Evolutionary conservation across 1,140 invertebrate species (phyloP).

Genomic region (Saccostrea cuccullata): DNA sequence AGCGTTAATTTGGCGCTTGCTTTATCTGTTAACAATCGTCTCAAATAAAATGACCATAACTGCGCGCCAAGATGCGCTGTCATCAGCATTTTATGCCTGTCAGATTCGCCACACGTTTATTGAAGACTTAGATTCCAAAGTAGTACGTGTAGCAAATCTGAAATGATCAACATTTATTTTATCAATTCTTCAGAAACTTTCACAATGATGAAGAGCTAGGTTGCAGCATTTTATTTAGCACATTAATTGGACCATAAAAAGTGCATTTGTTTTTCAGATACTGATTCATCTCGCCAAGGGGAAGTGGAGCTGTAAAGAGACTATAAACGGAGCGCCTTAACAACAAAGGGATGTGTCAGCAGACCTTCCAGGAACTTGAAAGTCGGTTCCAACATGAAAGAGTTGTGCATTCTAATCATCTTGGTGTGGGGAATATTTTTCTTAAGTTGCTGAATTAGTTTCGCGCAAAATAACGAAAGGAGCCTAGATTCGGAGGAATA

Average conservation of each 20-base stretch:
- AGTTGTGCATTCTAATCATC: background rate
- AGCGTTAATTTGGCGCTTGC: background rate
- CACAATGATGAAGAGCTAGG: background rate
- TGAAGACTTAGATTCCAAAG: background rate
- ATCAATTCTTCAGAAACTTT: background rate
- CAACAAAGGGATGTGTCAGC: constrained; percentile 25
- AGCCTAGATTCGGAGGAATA: too few species aligned
- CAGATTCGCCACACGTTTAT: constrained; percentile 18
- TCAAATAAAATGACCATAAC: constrained; percentile 32
- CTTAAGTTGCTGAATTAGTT: background rate
- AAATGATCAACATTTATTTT: background rate
- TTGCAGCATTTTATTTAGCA: background rate
- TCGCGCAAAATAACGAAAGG: too few species aligned
- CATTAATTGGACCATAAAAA: constrained; percentile 31
- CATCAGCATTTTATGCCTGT: constrained; percentile 10
- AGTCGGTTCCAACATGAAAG: background rate
- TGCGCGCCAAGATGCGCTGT: background rate
- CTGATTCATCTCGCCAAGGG: constrained; percentile 17
- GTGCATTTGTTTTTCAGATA: constrained; percentile 26
- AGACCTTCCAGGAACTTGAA: background rate
- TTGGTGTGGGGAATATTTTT: background rate
- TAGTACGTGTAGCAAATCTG: background rate
- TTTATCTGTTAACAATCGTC: constrained; percentile 7
- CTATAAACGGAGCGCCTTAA: constrained; percentile 6
- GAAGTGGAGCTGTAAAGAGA: background rate